Conservation (phyloP, 1,140 invertebrate species). For the Drosophila kohkoa region DNA sequence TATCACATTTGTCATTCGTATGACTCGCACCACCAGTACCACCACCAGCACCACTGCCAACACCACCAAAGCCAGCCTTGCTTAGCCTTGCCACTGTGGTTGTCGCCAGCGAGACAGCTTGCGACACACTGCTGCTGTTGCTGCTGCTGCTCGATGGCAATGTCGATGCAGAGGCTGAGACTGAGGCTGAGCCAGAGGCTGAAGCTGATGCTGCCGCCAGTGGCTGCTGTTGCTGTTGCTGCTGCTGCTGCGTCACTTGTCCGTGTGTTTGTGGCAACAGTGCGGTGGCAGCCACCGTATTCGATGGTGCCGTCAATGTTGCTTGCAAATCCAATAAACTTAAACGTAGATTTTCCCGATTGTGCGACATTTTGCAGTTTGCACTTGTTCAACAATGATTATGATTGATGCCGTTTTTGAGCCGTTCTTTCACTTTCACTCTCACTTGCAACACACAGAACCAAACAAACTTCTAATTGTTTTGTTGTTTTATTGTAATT, state of each 20-base stretch:
- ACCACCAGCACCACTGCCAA: constrained; percentile 26
- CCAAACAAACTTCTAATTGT: constrained; percentile 31
- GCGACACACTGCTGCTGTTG: constrained; percentile 74
- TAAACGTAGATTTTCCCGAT: constrained; percentile 82
- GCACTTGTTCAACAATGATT: constrained; percentile 7
- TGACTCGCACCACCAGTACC: constrained; percentile 44
- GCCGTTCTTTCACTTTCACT: constrained; percentile 7
- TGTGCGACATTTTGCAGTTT: constrained; percentile 71
- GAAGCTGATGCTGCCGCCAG: constrained; percentile 14
- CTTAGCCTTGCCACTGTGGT: constrained; percentile 73
- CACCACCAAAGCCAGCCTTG: constrained; percentile 70
- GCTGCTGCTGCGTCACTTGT: constrained; percentile 24
- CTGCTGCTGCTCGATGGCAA: constrained; percentile 41
- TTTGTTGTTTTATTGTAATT: constrained; percentile 30
- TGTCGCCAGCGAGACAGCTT: constrained; percentile 79
- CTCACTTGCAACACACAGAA: constrained; percentile 16
- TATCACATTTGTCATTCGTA: constrained; percentile 82
- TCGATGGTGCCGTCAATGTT: constrained; percentile 72
- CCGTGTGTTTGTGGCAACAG: constrained; percentile 55
- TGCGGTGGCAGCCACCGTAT: constrained; percentile 57
- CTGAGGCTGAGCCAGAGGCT: constrained; percentile 11
- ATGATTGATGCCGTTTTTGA: constrained; percentile 17
- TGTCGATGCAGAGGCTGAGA: constrained; percentile 31
- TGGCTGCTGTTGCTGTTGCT: constrained; percentile 12
- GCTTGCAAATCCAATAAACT: constrained; percentile 81